Evolutionary conservation across 2,113 vertebrate species (phyloP), one percentile per base, ranked within the genome.

Genomic region (Strigops habroptila): DNA sequence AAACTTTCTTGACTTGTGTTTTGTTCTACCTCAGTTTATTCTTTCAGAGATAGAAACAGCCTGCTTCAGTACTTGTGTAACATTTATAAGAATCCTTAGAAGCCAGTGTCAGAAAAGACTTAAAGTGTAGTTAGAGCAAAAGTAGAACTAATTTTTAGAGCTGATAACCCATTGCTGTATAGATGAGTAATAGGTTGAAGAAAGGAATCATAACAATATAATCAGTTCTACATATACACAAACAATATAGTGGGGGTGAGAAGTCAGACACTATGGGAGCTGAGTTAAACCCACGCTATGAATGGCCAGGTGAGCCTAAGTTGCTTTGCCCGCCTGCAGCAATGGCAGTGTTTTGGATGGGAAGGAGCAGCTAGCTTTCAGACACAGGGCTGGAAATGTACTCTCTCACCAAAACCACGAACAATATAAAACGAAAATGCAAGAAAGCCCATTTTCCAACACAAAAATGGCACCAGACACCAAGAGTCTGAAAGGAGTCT

Each of bases 1-100:
- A 96, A 95, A 79, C 81, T 79, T 92, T 82, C 86, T 86, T 69
- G 90, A 83, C 37, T 85, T 86, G 53, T 81, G 31, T 59, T 35
- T 57, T 55, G 22, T 67, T 86, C 63, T 63, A 8, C 68, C 64
- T 84, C 60, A 75, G 65, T 92, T 88, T 94, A 93, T 88, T 68
- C 82, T 86, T 73, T 68, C 39, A 31, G 86, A 90, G 63, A 53
- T 43, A 74, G 89, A 92, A 92, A 76, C 0, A 14, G 35, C 64
- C 82, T 83, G 46, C 51, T 84, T 83, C 63, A 43, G 62, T 77
- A 64, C 33, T 93, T 76, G 60, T 3, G 0, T 33, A 76, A 90
- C 65, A 67, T 53, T 85, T 74, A 64, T 77, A 91, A 79, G 74
- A 62, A 71, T 76, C 77, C 59, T 89, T 51, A 91, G n/a, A 65